Evolutionary conservation across 2,113 vertebrate species (phyloP).

Genomic region (Odontesthes bonariensis): DNA sequence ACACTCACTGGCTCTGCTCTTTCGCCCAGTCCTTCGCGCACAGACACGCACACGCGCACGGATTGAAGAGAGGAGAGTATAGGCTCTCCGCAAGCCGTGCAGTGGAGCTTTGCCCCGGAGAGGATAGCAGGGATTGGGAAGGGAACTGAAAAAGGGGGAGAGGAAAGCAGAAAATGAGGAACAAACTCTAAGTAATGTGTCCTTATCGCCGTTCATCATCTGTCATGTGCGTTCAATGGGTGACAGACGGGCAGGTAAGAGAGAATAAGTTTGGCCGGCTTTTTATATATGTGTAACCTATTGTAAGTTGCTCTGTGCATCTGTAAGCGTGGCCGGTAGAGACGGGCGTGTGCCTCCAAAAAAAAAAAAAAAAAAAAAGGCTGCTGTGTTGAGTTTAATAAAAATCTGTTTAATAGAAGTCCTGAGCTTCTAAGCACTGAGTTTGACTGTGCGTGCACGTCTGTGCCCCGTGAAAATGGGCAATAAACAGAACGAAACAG

Average conservation of each 20-base stretch:
- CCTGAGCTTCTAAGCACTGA: background rate
- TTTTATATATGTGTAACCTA: background rate
- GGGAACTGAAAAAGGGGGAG: slow-evolving; percentile 18
- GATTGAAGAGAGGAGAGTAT: slow-evolving; percentile 39
- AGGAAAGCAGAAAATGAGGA: slow-evolving; percentile 33
- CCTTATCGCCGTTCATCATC: slow-evolving; percentile 5
- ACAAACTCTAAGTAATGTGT: slow-evolving; percentile 33
- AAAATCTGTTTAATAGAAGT: slow-evolving; percentile 10
- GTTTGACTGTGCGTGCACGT: slow-evolving; percentile 22
- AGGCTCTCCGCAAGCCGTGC: slow-evolving; percentile 55
- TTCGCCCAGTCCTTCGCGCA: slow-evolving; percentile 41
- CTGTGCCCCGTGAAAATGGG: slow-evolving; percentile 11
- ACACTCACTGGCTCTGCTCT: slow-evolving; percentile 47
- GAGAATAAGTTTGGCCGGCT: slow-evolving; percentile 36
- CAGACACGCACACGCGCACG: slow-evolving; percentile 19
- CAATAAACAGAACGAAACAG: background rate
- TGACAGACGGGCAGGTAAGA: slow-evolving; percentile 66
- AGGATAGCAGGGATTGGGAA: slow-evolving; percentile 47
- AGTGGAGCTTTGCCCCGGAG: slow-evolving; percentile 62
- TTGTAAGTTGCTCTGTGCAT: slow-evolving; percentile 42
- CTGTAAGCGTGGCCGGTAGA: slow-evolving; percentile 29
- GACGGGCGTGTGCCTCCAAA: slow-evolving; percentile 15
- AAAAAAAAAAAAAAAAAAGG: background rate
- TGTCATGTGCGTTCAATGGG: slow-evolving; percentile 21
- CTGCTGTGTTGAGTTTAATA: background rate